phyloP scores from a whole-genome alignment of 2,797 vertebrate genomes.

The Scyliorhinus canicula region DNA sequence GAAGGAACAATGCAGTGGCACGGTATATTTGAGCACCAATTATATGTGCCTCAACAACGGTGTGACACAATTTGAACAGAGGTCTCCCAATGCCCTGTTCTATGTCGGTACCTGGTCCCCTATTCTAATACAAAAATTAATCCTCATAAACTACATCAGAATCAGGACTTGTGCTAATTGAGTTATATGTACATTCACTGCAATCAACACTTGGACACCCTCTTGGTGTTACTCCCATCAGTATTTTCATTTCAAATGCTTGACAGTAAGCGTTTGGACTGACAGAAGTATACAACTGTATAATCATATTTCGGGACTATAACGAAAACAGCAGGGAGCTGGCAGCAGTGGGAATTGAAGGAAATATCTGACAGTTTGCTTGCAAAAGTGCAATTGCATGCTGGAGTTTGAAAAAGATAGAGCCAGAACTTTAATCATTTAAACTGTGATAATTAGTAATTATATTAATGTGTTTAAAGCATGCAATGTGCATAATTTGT shows the following conservation, averaged over 20 bases:
- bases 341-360: neutral
- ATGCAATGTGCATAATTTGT: neutral
- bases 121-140: no score
- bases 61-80: neutral
- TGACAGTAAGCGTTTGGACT: conserved; percentile 4
- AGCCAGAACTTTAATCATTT: neutral
- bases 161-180: neutral
- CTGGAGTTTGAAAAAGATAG: neutral
- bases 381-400: neutral
- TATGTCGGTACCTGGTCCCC: neutral
- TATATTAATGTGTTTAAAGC: neutral
- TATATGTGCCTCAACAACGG: neutral
- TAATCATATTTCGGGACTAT: conserved; percentile 1
- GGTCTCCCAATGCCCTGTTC: neutral
- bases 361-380: neutral
- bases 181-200: neutral
- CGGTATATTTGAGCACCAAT: neutral
- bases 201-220: neutral
- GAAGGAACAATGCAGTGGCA: neutral
- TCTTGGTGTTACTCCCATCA: neutral
- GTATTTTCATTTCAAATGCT: neutral
- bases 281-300: neutral
- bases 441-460: neutral
- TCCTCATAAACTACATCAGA: neutral
- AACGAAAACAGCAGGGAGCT: neutral